Percentiles rank a stretch among this genome's conserved stretches.
These are phyloP conservation scores for Corella eumyota DNA, from an alignment of 23 tunicate species.

Conservation along the genomic window DNA sequence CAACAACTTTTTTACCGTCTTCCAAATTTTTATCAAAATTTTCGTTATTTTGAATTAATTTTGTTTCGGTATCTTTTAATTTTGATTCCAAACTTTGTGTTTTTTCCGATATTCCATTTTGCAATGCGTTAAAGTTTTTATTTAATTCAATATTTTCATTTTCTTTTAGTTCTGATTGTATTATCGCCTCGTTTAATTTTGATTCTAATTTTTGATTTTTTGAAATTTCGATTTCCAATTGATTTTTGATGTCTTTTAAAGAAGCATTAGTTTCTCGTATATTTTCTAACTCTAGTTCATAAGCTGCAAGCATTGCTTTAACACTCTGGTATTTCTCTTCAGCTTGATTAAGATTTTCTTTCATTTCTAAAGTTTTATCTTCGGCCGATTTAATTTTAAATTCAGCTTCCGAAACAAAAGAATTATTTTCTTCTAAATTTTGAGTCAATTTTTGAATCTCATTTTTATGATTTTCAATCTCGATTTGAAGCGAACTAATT, in stretches of 20 bases:
- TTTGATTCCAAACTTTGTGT: background rate
- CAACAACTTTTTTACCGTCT: constrained; percentile 4
- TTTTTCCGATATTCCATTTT: too few relatives aligned
- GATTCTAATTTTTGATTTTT: constrained; percentile 13
- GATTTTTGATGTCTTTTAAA: constrained; percentile 1
- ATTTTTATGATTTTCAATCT: too few relatives aligned
- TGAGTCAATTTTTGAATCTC: constrained; percentile 1
- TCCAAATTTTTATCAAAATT: constrained; percentile 6
- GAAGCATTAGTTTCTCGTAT: background rate
- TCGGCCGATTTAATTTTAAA: background rate
- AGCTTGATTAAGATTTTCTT: constrained; percentile 9
- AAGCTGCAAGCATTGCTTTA: constrained; percentile 32
- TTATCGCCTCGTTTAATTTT: constrained; percentile 6
- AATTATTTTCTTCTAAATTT: background rate
- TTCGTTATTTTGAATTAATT: background rate
- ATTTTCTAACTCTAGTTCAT: constrained; percentile 38
- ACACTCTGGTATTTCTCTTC: constrained; percentile 14
- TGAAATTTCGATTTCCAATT: background rate
- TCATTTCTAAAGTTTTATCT: constrained; percentile 2
- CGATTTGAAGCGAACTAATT: background rate
- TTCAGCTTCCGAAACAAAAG: background rate
- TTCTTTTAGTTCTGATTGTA: background rate
- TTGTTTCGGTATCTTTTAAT: constrained; percentile 2
- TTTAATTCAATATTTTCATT: too few relatives aligned
- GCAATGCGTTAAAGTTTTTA: too few relatives aligned